These are phyloP conservation scores for Cyclophora punctaria DNA, from an alignment of 2,888 invertebrate genomes.

Conservation along the genomic window DNA sequence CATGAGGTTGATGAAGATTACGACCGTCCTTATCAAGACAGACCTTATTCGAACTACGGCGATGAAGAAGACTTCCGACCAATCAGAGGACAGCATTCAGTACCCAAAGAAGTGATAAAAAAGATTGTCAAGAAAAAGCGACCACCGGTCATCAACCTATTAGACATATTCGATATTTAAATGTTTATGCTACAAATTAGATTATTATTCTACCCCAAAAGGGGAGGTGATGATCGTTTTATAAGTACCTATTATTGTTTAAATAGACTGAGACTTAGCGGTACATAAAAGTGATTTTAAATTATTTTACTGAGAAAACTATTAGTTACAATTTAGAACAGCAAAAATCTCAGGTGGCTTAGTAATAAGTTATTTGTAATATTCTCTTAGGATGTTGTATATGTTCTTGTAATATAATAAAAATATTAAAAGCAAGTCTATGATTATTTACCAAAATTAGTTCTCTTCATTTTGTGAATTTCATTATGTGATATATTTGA, in stretches of 20 bases:
- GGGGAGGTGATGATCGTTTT: not conserved
- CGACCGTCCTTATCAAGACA: constrained; percentile 29
- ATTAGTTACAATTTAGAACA: too few relatives aligned
- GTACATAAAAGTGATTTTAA: too few relatives aligned
- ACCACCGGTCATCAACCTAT: constrained; percentile 52
- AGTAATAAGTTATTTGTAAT: too few relatives aligned
- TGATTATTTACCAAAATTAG: too few relatives aligned
- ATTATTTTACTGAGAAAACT: too few relatives aligned
- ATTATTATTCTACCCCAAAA: not conserved
- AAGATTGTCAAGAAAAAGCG: constrained; percentile 60
- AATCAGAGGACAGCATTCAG: constrained; percentile 31
- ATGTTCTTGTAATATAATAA: not conserved
- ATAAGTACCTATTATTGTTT: not conserved
- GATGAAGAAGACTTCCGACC: constrained; percentile 46
- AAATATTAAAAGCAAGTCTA: not conserved
- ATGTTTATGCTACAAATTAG: not conserved
- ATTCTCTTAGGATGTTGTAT: too few relatives aligned
- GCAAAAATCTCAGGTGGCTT: too few relatives aligned
- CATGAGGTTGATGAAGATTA: constrained; percentile 50
- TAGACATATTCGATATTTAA: constrained; percentile 60
- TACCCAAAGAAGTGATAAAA: constrained; percentile 46
- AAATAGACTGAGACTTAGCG: too few relatives aligned
- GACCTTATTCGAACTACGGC: constrained; percentile 29
- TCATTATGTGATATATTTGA: too few relatives aligned
- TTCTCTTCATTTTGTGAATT: too few relatives aligned